A percentile compares a stretch with the other conserved stretches of the same genome.
Conservation (phyloP, 2,113 vertebrate genomes). For the Phrynocephalus versicolor region DNA sequence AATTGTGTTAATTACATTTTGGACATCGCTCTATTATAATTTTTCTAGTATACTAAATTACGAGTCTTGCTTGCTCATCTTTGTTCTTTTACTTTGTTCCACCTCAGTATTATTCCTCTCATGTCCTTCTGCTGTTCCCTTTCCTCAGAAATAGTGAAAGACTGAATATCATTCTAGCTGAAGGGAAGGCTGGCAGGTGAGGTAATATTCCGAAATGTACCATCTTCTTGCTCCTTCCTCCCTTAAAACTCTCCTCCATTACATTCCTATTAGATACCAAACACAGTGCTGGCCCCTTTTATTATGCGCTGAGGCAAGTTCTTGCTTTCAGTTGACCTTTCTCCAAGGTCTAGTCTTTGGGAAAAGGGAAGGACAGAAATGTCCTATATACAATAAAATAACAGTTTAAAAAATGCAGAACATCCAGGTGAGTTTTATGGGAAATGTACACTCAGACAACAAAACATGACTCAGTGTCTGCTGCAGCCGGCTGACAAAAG, state of each 20-base stretch:
- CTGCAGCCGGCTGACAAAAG: slow-evolving; percentile 6
- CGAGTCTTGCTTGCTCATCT: neutral
- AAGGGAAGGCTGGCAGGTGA: neutral
- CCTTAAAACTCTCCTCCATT: neutral
- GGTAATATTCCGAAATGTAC: neutral
- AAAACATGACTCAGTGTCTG: slow-evolving; percentile 25
- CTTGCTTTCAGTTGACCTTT: neutral
- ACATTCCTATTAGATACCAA: neutral
- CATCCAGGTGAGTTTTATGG: neutral
- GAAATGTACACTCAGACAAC: neutral
- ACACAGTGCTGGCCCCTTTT: neutral
- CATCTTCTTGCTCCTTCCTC: neutral
- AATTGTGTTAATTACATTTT: neutral
- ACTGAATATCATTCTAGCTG: too few relatives aligned
- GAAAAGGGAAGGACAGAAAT: neutral
- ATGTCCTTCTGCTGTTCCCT: neutral
- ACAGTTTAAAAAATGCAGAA: neutral
- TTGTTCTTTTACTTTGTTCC: neutral
- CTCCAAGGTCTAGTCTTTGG: neutral
- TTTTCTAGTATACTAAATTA: neutral
- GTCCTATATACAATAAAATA: neutral
- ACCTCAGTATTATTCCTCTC: neutral
- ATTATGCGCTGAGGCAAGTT: neutral
- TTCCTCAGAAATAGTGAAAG: neutral
- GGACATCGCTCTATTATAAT: neutral